These are phyloP conservation scores for Cynocephalus volans DNA, from an alignment of 2,113 vertebrate genomes.

Conservation along the genomic window DNA sequence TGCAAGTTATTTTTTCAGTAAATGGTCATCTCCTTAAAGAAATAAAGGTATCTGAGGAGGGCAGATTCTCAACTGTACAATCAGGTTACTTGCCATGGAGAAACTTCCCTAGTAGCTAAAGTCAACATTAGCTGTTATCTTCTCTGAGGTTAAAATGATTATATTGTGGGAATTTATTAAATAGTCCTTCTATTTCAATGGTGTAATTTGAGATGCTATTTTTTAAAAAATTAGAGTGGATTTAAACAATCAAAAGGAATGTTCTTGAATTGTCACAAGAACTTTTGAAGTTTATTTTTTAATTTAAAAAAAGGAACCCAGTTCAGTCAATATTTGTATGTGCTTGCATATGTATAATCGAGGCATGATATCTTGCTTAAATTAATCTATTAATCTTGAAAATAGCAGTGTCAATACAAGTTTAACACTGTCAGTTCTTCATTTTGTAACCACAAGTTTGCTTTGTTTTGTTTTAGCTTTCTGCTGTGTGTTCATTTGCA, in stretches of 20 bases:
- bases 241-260: not conserved
- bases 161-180: not conserved
- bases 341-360: not conserved
- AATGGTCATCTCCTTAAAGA: not conserved
- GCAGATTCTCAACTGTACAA: not conserved
- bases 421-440: not conserved
- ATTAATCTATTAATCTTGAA: not conserved
- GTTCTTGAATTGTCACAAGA: constrained; percentile 17
- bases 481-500: not conserved
- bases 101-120: not conserved
- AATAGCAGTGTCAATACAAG: not conserved
- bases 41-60: not conserved
- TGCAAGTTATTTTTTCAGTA: not conserved
- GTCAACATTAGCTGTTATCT: not conserved
- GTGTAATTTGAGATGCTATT: not conserved
- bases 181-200: not conserved
- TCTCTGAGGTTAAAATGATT: not conserved
- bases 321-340: not conserved
- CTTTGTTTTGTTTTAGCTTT: not conserved
- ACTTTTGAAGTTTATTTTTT: not conserved
- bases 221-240: not conserved
- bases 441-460: not conserved
- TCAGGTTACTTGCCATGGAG: not conserved
- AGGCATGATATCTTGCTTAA: not conserved
- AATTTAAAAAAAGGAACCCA: not conserved